phyloP scores from a whole-genome alignment of 2,113 vertebrate species.

The Beaufortia kweichowensis region DNA sequence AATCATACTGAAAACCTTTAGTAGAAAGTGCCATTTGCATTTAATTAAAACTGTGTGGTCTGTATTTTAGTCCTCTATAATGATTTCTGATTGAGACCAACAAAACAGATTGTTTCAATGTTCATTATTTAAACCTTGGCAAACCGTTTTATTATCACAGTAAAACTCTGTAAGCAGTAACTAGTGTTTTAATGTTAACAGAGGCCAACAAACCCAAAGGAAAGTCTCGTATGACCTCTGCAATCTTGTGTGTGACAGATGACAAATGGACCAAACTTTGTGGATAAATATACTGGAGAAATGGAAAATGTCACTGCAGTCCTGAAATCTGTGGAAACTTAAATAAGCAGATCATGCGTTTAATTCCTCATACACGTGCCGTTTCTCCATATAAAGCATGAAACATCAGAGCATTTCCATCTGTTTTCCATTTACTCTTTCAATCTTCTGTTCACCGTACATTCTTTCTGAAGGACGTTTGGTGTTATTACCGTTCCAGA shows the following conservation, averaged over 20 bases:
- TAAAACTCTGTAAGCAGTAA: neutral
- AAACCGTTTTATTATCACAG: neutral
- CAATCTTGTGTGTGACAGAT: too few relatives aligned
- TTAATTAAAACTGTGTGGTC: neutral
- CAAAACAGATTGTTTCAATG: neutral
- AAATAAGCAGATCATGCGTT: neutral
- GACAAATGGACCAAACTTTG: neutral
- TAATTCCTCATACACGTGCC: neutral
- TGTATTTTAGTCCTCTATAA: neutral
- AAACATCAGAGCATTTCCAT: conserved; percentile 42
- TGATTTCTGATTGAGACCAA: neutral
- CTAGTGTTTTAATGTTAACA: neutral
- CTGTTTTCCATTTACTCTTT: conserved; percentile 50
- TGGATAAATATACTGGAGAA: too few relatives aligned
- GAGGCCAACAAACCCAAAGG: neutral
- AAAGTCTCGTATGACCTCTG: neutral
- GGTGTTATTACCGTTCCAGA: conserved; percentile 52
- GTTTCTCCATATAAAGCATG: conserved; percentile 30
- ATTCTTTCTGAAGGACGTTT: conserved; percentile 55
- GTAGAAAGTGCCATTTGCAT: too few relatives aligned
- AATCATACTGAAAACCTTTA: too few relatives aligned
- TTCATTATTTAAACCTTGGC: neutral
- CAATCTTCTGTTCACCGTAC: conserved; percentile 36
- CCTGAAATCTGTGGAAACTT: neutral
- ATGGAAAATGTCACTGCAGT: neutral